Base-by-base conservation (phyloP, 2,888 invertebrate genomes). In the Mylabris sibirica region DNA sequence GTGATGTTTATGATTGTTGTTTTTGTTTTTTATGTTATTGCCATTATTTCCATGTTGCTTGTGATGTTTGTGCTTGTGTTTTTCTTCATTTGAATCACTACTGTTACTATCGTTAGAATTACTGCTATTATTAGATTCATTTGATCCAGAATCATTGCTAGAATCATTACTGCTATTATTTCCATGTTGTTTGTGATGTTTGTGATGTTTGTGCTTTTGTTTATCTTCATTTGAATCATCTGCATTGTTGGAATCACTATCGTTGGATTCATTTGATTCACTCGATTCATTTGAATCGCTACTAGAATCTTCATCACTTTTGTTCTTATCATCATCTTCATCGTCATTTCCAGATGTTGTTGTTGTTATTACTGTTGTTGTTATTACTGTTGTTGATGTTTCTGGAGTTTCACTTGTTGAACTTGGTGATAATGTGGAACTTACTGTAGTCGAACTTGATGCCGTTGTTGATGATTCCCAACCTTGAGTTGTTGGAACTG, bases 401-500 rank as follows among this genome's bases (percentile, higher is more conserved):
- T 5, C 17, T 62, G 57, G n/a, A 17, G 53, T 61, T 38, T 61
- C 22, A 0, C 17, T 49, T 17, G 49, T 34, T 44, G 30, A 24
- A n/a, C 17, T 62, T 20, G 66, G 44, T 59, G 34, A n/a, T 20
- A 14, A 11, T 49, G 69, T 69, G 17, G 66, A 6, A 5, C 14
- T 53, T 57, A 24, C 17, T 12, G 34, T 53, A 34, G 66, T 30
- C n/a, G n/a, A n/a, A n/a, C n/a, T n/a, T n/a, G n/a, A n/a, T n/a
- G n/a, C n/a, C n/a, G n/a, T 30, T 30, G 1, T 1, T 30, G 26
- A 30, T 5, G 26, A 0, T 30, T 30, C 30, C 4, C 5, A 4
- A 30, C 5, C 30, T 30, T 30, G 64, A 38, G 12, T 38, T 34
- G 70, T 64, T 41, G 67, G 12, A 11, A 41, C 53, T 34, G 26